Evolutionary conservation across 2,797 vertebrate genomes (phyloP).

Genomic region (Bradypodion ventrale): DNA sequence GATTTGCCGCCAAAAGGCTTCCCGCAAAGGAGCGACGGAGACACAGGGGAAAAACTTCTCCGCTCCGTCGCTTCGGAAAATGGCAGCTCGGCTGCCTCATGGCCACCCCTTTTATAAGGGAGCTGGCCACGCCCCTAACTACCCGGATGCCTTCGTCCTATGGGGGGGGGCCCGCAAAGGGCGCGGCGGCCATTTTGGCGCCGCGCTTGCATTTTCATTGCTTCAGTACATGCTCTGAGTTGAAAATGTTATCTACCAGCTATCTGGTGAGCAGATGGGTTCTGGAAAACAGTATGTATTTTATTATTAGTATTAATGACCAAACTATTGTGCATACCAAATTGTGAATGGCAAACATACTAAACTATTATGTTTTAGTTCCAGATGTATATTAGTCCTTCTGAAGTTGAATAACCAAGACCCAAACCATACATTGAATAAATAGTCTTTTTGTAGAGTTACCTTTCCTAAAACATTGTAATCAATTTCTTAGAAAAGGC

Average conservation of each 20-base stretch:
- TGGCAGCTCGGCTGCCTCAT: no score
- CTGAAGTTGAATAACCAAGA: conserved; percentile 35
- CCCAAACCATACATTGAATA: neutral
- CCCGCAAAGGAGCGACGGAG: no score
- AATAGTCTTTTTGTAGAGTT: neutral
- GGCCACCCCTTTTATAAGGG: no score
- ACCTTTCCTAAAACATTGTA: neutral
- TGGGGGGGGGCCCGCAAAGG: no score
- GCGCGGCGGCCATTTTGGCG: no score
- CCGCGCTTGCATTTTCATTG: no score
- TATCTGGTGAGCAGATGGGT: conserved; percentile 14
- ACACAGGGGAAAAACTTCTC: no score
- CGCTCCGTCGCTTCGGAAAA: no score
- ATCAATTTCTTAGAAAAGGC: neutral
- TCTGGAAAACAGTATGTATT: conserved; percentile 44
- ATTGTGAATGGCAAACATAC: neutral
- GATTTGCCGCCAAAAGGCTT: no score
- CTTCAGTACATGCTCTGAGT: neutral
- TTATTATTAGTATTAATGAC: conserved; percentile 39
- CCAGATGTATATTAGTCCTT: conserved; percentile 5
- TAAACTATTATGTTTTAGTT: conserved; percentile 37
- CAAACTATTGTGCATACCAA: neutral
- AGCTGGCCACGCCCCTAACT: no score
- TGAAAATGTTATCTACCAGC: conserved; percentile 26
- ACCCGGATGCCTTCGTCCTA: no score